Conservation (phyloP, 1,140 invertebrate genomes). For the Scaptomyza hsui region DNA sequence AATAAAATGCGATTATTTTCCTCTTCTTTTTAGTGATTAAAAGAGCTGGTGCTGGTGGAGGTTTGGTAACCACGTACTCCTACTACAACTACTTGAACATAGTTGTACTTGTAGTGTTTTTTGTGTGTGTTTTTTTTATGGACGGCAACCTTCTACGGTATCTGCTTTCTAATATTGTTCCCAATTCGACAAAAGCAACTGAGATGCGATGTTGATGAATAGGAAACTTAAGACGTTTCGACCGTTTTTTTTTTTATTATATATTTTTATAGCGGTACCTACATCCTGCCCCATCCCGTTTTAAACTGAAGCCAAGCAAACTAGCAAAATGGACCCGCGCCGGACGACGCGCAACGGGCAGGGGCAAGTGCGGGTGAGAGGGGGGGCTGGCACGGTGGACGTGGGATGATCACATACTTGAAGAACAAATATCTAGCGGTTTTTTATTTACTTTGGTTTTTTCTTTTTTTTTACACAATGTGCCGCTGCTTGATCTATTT, state of each 20-base stretch:
- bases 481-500: conserved; percentile 20
- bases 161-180: conserved; percentile 57
- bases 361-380: background rate
- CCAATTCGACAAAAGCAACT: conserved; percentile 35
- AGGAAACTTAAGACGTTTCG: conserved; percentile 74
- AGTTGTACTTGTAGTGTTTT: background rate
- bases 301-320: conserved; percentile 3
- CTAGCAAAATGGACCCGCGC: conserved; percentile 57
- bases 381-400: conserved; percentile 13
- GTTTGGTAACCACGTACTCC: conserved; percentile 48
- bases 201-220: conserved; percentile 31
- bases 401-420: conserved; percentile 64
- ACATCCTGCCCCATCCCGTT: conserved; percentile 65
- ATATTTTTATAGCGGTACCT: conserved; percentile 69
- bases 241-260: conserved; percentile 52
- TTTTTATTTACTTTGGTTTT: conserved; percentile 41
- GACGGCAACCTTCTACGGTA: conserved; percentile 52
- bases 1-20: conserved; percentile 21
- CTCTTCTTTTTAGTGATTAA: background rate
- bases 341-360: conserved; percentile 36
- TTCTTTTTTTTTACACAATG: conserved; percentile 62
- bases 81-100: background rate
- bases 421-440: conserved; percentile 71
- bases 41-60: background rate
- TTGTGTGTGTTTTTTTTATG: background rate